Evolutionary conservation across 1,140 invertebrate species (phyloP).

Genomic region (Drosophila ambigua): DNA sequence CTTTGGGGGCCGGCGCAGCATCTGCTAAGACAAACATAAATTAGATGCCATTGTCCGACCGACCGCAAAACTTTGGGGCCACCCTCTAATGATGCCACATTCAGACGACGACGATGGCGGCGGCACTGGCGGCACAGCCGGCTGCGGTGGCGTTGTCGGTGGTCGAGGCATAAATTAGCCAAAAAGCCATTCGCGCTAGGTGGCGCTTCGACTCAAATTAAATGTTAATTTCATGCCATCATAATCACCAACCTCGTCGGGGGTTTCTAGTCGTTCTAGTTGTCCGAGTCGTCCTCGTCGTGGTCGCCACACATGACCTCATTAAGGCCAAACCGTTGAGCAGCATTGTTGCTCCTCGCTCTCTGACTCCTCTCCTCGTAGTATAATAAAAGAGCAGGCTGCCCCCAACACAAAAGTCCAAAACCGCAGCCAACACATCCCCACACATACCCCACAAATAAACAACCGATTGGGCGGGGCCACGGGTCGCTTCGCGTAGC

Average conservation of each 20-base stretch:
- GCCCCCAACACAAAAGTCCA: conserved; percentile 35
- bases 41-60: conserved; percentile 78
- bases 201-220: conserved; percentile 77
- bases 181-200: conserved; percentile 59
- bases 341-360: conserved; percentile 38
- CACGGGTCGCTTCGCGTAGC: conserved; percentile 35
- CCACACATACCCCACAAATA: conserved; percentile 35
- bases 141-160: conserved; percentile 33
- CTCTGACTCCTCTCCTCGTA: background rate
- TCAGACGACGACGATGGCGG: conserved; percentile 39
- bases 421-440: conserved; percentile 22
- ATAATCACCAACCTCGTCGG: conserved; percentile 68
- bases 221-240: conserved; percentile 82
- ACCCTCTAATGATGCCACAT: conserved; percentile 77
- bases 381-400: conserved; percentile 62
- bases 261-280: conserved; percentile 5
- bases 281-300: conserved; percentile 26
- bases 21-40: conserved; percentile 82
- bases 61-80: conserved; percentile 61
- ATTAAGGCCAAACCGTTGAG: conserved; percentile 71
- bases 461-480: conserved; percentile 34
- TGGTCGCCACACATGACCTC: conserved; percentile 77
- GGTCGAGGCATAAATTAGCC: conserved; percentile 70
- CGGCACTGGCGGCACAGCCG: conserved; percentile 36
- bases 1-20: conserved; percentile 34